Evolutionary conservation across 2,113 vertebrate genomes (phyloP), one percentile per base, ranked within the genome.

Genomic region (Corydoras maculifer): DNA sequence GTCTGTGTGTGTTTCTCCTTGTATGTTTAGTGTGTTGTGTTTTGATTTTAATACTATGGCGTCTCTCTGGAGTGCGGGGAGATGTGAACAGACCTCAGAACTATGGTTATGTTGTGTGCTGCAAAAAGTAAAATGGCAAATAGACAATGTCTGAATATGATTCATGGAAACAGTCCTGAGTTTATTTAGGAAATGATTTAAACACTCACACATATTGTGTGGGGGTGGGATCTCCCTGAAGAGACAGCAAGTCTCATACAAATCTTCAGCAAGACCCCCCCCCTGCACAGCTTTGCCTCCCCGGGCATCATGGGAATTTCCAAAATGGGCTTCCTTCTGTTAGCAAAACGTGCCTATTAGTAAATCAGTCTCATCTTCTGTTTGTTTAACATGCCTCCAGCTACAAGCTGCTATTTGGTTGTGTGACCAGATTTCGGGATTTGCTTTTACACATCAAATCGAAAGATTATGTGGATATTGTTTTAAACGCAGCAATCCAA

Each of bases 371-470:
- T 32, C 11, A 29, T 75, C 55, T 54, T 68, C 48, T 29, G 60
- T 12, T 59, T 54, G 8, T 51, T 61, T 43, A 59, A 35, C 25
- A 63, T 8, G 10, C 48, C 43, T 58, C 4, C 10, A 43, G 60
- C 13, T 14, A 29, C 12, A 72, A 48, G 30, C 15, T 5, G 51
- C 8, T 50, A 11, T 59, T 2, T 31, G 13, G 31, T 18, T 5
- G 58, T 31, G 66, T n/a, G 30, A 54, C 31, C 13, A 51, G 18
- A 25, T 58, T 59, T 65, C 62, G 30, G 53, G 31, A 68, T 31
- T 69, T 64, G 15, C 8, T 76, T 80, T 81, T 10, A 62, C 14
- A 43, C 8, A 35, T 62, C 32, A 43, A 8, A 43, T 43, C 35
- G 35, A 43, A 43, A 43, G 7, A 43, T 43, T 43, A 43, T 43